A percentile compares a stretch with the other conserved stretches of the same genome.
Conservation (phyloP, 2,888 invertebrate genomes). For the Hyposoter didymator region DNA sequence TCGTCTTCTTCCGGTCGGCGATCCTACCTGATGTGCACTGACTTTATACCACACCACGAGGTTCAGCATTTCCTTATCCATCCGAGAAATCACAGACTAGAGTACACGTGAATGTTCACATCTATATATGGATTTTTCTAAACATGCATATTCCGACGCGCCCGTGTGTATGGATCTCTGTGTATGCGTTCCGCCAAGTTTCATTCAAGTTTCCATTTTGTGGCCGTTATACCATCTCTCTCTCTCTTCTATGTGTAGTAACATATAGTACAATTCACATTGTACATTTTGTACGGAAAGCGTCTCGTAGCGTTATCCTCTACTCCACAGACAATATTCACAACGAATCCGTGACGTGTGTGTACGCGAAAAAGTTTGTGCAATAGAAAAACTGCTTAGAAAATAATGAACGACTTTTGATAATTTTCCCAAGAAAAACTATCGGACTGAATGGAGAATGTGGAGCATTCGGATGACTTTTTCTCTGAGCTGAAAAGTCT, state of each 20-base stretch:
- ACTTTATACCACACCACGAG: slow-evolving; percentile 1
- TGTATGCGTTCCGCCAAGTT: slow-evolving; percentile 59
- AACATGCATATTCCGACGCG: neutral
- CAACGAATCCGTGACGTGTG: slow-evolving; percentile 70
- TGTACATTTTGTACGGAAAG: slow-evolving; percentile 1
- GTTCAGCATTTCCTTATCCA: slow-evolving; percentile 68
- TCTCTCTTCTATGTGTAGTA: neutral
- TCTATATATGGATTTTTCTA: neutral
- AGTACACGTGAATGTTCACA: neutral
- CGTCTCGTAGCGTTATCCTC: slow-evolving; percentile 71
- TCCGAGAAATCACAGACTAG: slow-evolving; percentile 71
- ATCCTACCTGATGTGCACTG: slow-evolving; percentile 3
- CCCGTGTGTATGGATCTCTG: neutral
- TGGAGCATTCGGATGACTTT: neutral
- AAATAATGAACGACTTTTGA: neutral
- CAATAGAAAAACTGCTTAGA: neutral
- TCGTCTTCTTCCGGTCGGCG: neutral
- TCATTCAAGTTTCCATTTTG: slow-evolving; percentile 76
- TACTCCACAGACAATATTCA: slow-evolving; percentile 72
- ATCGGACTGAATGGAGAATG: neutral
- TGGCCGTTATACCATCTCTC: slow-evolving; percentile 40
- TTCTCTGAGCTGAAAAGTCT: neutral
- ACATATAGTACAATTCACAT: neutral
- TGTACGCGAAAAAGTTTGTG: slow-evolving; percentile 56
- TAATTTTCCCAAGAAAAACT: neutral